Conservation (phyloP, 1,140 invertebrate species). For the Sogatella furcifera region DNA sequence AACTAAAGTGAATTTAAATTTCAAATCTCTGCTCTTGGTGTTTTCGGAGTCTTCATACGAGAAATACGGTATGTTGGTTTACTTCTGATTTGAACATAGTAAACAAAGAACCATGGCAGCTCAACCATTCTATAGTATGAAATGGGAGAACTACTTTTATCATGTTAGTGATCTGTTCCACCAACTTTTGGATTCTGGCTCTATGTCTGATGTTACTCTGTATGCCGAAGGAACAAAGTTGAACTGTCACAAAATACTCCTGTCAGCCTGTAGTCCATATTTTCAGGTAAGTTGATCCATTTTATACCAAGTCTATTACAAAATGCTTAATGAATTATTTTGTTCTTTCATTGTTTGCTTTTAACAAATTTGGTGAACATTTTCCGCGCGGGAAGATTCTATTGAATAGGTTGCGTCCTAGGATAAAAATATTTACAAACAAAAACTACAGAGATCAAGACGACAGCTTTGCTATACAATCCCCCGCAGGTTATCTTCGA, state of each 20-base stretch:
- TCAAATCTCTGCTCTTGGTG: too few species aligned
- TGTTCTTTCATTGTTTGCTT: neutral
- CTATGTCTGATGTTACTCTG: neutral
- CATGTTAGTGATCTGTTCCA: neutral
- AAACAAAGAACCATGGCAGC: neutral
- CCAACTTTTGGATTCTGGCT: neutral
- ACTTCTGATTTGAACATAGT: too few species aligned
- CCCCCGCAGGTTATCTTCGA: too few species aligned
- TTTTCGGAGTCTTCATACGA: too few species aligned
- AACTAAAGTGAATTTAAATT: too few species aligned
- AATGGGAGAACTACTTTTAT: neutral
- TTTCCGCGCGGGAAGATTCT: too few species aligned
- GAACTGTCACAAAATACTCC: conserved; percentile 21
- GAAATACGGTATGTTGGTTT: too few species aligned
- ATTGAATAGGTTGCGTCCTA: too few species aligned
- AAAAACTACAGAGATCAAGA: too few species aligned
- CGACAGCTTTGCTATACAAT: too few species aligned
- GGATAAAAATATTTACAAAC: too few species aligned
- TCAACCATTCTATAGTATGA: neutral
- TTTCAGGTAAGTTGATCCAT: conserved; percentile 18
- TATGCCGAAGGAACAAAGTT: conserved; percentile 19
- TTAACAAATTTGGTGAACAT: too few species aligned
- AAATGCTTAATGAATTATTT: neutral
- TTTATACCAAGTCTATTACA: neutral
- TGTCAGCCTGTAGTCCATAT: conserved; percentile 23